Evolutionary conservation across 2,888 invertebrate genomes (phyloP).

Genomic region (Leucania comma): DNA sequence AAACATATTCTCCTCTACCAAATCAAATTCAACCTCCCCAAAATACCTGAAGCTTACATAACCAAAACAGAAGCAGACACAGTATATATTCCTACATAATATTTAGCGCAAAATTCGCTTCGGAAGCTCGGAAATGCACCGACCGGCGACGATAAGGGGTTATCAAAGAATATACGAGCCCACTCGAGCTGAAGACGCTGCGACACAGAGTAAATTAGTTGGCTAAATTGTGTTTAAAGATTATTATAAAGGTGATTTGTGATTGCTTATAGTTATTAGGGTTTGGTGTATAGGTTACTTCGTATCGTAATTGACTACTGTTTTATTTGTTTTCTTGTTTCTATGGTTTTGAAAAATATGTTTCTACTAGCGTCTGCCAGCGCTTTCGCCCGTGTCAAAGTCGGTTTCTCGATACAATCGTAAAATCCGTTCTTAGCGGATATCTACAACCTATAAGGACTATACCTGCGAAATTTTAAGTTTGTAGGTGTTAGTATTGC

Average conservation of each 20-base stretch:
- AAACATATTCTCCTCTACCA: neutral
- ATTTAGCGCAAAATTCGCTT: conserved; percentile 57
- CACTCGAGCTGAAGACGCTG: conserved; percentile 55
- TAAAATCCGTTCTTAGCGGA: too few species aligned
- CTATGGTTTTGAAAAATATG: too few species aligned
- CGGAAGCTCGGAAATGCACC: conserved; percentile 69
- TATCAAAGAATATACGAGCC: conserved; percentile 79
- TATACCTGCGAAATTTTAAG: too few species aligned
- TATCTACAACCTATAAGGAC: too few species aligned
- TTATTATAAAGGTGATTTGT: conserved; percentile 52
- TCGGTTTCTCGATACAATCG: too few species aligned
- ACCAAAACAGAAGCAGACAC: conserved; percentile 49
- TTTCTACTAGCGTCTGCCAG: too few species aligned
- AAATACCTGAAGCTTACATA: conserved; percentile 24
- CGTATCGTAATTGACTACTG: neutral
- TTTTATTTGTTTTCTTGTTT: neutral
- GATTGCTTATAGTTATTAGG: conserved; percentile 34
- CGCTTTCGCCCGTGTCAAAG: too few species aligned
- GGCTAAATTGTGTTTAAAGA: conserved; percentile 48
- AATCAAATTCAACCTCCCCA: conserved; percentile 2
- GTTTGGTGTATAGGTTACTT: conserved; percentile 6
- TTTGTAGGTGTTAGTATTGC: too few species aligned
- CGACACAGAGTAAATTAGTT: conserved; percentile 58
- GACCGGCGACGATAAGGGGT: conserved; percentile 77
- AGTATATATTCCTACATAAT: conserved; percentile 49